These are phyloP conservation scores for Spodoptera picta DNA, from an alignment of 2,888 invertebrate species.

Conservation along the genomic window DNA sequence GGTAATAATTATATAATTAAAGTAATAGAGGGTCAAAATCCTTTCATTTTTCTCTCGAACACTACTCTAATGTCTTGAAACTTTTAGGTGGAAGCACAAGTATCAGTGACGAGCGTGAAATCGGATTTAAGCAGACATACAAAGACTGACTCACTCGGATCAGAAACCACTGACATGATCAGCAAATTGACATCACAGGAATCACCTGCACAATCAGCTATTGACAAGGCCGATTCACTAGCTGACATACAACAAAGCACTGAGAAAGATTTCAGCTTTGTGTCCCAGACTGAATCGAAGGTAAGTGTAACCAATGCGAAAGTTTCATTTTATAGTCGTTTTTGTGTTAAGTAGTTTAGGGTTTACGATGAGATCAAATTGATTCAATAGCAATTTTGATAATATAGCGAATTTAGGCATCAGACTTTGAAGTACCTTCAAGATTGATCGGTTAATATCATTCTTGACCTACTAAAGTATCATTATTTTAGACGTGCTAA, in stretches of 20 bases:
- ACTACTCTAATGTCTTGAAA: neutral
- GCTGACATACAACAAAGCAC: constrained; percentile 85
- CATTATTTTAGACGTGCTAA: too few relatives aligned
- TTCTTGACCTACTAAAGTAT: too few relatives aligned
- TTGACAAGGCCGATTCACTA: constrained; percentile 83
- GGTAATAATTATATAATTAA: neutral
- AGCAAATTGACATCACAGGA: constrained; percentile 79
- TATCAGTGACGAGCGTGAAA: constrained; percentile 76
- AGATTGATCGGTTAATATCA: too few relatives aligned
- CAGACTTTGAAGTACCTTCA: too few relatives aligned
- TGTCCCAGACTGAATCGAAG: constrained; percentile 87
- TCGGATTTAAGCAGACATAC: constrained; percentile 82
- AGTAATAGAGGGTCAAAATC: too few relatives aligned
- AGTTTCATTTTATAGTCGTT: neutral
- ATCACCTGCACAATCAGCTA: constrained; percentile 76
- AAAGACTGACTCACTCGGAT: constrained; percentile 83
- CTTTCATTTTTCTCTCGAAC: too few relatives aligned
- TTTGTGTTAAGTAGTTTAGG: too few relatives aligned
- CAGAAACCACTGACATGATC: constrained; percentile 75
- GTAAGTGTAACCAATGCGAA: constrained; percentile 56
- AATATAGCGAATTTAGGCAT: too few relatives aligned
- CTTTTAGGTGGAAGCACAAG: constrained; percentile 77
- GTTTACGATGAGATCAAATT: too few relatives aligned
- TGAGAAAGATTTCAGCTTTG: constrained; percentile 83
- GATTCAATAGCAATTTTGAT: too few relatives aligned